These are phyloP conservation scores for Ursus arctos DNA, from an alignment of 2,113 vertebrate species.

Conservation along the genomic window DNA sequence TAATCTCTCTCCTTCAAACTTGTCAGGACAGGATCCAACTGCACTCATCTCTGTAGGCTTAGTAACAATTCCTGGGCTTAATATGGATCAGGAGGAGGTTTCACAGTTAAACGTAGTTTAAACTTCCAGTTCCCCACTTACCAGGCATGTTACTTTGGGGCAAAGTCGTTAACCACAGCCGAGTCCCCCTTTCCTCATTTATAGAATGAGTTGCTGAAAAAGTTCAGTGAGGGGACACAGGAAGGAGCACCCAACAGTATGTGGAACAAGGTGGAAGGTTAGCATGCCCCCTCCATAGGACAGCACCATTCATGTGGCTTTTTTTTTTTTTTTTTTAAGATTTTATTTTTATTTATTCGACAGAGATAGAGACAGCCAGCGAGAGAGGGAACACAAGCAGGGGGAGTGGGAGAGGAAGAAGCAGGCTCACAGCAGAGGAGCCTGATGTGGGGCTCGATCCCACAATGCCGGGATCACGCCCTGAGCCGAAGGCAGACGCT, in stretches of 20 bases:
- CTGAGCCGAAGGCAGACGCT: too few relatives aligned
- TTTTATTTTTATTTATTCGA: background rate
- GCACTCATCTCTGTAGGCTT: background rate
- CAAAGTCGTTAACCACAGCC: background rate
- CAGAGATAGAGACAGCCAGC: too few relatives aligned
- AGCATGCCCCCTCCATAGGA: background rate
- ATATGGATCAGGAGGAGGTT: background rate
- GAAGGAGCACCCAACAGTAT: background rate
- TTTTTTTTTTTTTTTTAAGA: too few relatives aligned
- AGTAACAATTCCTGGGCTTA: background rate
- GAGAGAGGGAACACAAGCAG: too few relatives aligned
- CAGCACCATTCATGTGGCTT: background rate
- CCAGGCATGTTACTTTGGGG: background rate
- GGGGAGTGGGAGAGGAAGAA: too few relatives aligned
- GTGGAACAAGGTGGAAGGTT: background rate
- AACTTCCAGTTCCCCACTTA: background rate
- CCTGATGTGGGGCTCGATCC: too few relatives aligned
- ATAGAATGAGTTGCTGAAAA: background rate
- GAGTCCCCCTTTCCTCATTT: background rate
- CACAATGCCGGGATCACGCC: too few relatives aligned
- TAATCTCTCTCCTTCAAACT: background rate
- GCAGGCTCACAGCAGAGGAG: too few relatives aligned
- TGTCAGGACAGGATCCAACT: background rate
- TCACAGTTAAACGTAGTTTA: background rate
- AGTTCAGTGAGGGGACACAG: background rate